These are phyloP conservation scores for Cryptocephalus moraei DNA, from an alignment of 2,888 invertebrate genomes.

Conservation along the genomic window DNA sequence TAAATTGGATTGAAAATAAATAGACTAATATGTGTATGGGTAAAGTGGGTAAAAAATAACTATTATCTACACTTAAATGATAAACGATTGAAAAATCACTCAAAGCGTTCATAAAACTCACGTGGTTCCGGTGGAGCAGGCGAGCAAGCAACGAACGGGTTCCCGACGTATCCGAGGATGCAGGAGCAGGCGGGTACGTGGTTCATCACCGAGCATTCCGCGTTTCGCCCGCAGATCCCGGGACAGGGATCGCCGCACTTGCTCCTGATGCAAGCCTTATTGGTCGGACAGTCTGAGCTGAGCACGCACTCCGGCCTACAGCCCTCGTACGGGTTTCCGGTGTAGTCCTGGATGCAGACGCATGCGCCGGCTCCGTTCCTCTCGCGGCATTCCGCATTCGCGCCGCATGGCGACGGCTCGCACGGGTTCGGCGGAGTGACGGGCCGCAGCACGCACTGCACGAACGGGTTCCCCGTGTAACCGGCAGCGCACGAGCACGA, in stretches of 20 bases:
- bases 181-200: conserved; percentile 83
- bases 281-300: conserved; percentile 74
- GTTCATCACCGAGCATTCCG: conserved; percentile 74
- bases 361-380: conserved; percentile 72
- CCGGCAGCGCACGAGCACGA: conserved; percentile 69
- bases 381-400: conserved; percentile 70
- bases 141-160: conserved; percentile 53
- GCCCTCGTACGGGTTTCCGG: conserved; percentile 77
- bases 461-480: conserved; percentile 73
- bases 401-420: conserved; percentile 78
- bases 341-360: conserved; percentile 68
- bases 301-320: conserved; percentile 82
- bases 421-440: conserved; percentile 60
- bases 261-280: conserved; percentile 71
- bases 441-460: conserved; percentile 57
- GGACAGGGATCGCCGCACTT: conserved; percentile 82
- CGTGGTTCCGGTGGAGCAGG: conserved; percentile 25
- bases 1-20: no score
- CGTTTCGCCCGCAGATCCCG: conserved; percentile 72
- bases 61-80: no score
- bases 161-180: conserved; percentile 58
- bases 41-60: no score
- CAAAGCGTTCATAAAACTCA: conserved; percentile 8
- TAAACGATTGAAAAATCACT: no score
- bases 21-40: no score